A percentile compares a stretch with the other conserved stretches of the same genome.
These are phyloP conservation scores for Struthio camelus DNA, from an alignment of 2,113 vertebrate genomes.

Conservation along the genomic window DNA sequence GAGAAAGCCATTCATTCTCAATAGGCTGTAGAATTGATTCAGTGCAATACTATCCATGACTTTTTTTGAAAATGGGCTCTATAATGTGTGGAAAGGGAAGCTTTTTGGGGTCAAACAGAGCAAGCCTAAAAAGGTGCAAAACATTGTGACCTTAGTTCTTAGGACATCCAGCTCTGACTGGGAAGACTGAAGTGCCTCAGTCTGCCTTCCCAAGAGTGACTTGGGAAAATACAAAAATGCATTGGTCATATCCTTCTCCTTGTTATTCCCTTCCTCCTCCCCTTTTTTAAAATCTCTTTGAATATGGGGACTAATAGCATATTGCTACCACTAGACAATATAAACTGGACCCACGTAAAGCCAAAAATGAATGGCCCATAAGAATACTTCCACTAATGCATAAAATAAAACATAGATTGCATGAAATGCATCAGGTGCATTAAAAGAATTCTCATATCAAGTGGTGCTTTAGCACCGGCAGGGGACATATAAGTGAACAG, in stretches of 20 bases:
- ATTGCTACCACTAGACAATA: background rate
- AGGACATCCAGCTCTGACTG: background rate
- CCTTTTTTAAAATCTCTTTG: too few species aligned
- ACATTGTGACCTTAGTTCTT: background rate
- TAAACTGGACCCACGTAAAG: background rate
- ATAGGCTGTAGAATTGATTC: background rate
- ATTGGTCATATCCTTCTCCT: background rate
- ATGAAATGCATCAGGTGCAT: background rate
- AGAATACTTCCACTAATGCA: background rate
- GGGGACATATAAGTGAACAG: background rate
- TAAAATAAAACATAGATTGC: background rate
- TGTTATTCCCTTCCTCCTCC: background rate
- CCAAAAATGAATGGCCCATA: background rate
- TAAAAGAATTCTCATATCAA: background rate
- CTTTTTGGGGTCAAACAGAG: background rate
- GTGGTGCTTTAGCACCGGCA: background rate
- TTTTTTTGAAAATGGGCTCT: fast-evolving
- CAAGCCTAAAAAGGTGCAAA: background rate
- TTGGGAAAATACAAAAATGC: background rate
- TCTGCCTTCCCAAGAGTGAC: background rate
- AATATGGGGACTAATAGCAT: background rate
- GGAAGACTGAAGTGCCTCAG: background rate
- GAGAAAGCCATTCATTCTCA: background rate
- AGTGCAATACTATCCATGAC: background rate
- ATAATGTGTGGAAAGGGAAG: background rate